Percentiles rank a stretch among this genome's conserved stretches.
Conservation (phyloP, 2,797 vertebrate genomes). For the Alcedo quadribrachys region DNA sequence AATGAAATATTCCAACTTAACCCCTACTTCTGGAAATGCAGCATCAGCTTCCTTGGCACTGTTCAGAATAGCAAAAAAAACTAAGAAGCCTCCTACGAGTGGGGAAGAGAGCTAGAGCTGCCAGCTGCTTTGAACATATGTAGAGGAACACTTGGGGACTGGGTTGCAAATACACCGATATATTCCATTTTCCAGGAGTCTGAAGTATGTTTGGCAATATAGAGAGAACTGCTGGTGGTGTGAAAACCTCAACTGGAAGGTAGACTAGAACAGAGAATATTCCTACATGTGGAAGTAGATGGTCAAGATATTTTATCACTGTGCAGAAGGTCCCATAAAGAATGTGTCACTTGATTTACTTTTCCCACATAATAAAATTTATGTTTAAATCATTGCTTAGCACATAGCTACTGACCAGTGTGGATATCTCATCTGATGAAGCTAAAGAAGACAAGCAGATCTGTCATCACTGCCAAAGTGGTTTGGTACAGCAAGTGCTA, state of each 20-base stretch:
- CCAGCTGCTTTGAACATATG: conserved; percentile 44
- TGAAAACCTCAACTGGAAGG: conserved; percentile 7
- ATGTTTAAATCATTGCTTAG: not conserved
- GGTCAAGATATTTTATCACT: not conserved
- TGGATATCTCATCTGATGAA: not conserved
- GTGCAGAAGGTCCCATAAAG: not conserved
- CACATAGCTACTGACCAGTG: not conserved
- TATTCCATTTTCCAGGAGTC: conserved; percentile 7
- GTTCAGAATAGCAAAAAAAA: conserved; percentile 2
- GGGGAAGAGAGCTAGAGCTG: not conserved
- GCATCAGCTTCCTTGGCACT: not conserved
- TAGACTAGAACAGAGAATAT: not conserved
- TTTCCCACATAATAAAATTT: not conserved
- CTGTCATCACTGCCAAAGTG: not conserved
- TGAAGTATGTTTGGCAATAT: conserved; percentile 30
- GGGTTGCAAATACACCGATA: not conserved
- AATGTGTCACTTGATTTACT: not conserved
- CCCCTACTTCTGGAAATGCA: conserved; percentile 20
- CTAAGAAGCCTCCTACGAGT: conserved; percentile 22
- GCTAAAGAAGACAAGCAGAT: not conserved
- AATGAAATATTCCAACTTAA: not conserved
- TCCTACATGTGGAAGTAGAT: not conserved
- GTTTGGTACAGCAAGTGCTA: not conserved
- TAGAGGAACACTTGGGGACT: conserved; percentile 6
- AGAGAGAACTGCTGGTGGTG: not conserved